Evolutionary conservation across 2,797 vertebrate genomes (phyloP).

Genomic region (Huso huso): DNA sequence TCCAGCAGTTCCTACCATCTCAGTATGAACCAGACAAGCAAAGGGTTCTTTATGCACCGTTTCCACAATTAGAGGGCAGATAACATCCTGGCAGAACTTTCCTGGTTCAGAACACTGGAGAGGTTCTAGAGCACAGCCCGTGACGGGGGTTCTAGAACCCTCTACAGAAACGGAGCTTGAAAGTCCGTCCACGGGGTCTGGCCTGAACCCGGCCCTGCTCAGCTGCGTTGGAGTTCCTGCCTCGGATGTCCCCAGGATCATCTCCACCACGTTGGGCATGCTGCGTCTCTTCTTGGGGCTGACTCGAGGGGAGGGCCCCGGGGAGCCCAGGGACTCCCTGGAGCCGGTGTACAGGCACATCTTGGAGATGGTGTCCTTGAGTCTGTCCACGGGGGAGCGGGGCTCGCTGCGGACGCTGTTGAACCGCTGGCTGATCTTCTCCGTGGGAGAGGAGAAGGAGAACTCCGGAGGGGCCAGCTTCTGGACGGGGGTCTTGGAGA

Average conservation of each 20-base stretch:
- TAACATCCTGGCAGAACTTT: constrained; percentile 40
- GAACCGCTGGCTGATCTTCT: constrained; percentile 44
- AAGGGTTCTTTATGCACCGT: constrained; percentile 36
- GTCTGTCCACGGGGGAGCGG: constrained; percentile 63
- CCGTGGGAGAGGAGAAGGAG: constrained; percentile 47
- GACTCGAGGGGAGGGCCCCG: constrained; percentile 30
- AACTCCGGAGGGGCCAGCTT: constrained; percentile 65
- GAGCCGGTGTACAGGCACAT: constrained; percentile 78
- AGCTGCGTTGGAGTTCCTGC: constrained; percentile 26
- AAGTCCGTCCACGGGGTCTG: background rate
- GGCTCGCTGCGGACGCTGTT: constrained; percentile 52
- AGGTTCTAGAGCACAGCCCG: constrained; percentile 12
- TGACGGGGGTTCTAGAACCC: constrained; percentile 16
- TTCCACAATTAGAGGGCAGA: constrained; percentile 46
- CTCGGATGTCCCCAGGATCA: constrained; percentile 41
- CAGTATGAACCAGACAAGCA: constrained; percentile 19
- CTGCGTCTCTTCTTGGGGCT: constrained; percentile 27
- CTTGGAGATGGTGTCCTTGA: constrained; percentile 75
- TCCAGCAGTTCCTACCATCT: background rate
- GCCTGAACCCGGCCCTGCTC: constrained; percentile 12
- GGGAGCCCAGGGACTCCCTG: constrained; percentile 35
- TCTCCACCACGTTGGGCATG: constrained; percentile 50
- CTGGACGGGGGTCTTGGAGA: constrained; percentile 74
- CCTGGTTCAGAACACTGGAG: constrained; percentile 4
- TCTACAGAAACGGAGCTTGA: constrained; percentile 7